phyloP scores from a whole-genome alignment of 2,797 vertebrate species.

The Enteromius treurensis region DNA sequence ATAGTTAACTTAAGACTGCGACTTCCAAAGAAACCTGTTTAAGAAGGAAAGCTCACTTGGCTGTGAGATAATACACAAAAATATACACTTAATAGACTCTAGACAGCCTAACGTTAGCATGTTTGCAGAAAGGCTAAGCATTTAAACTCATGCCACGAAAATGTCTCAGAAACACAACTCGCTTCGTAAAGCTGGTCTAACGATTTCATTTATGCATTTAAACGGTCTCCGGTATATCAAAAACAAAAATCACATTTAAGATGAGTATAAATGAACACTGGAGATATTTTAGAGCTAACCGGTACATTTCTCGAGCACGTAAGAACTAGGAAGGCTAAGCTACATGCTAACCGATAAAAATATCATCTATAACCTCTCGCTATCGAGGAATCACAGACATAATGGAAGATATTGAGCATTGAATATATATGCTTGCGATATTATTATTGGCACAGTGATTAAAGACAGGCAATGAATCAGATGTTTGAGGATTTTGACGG shows the following conservation, averaged over 20 bases:
- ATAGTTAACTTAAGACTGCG: too few relatives aligned
- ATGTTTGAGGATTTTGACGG: constrained; percentile 73
- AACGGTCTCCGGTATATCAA: accelerated
- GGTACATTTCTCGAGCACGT: neutral
- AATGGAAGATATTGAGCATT: accelerated
- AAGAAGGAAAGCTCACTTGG: neutral
- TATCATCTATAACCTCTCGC: too few relatives aligned
- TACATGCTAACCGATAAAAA: constrained; percentile 19
- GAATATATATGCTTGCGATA: neutral
- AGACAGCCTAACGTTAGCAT: too few relatives aligned
- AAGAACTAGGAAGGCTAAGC: neutral
- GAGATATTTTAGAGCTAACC: neutral
- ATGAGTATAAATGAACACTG: neutral
- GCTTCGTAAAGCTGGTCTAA: neutral
- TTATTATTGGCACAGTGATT: neutral
- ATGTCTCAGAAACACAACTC: neutral
- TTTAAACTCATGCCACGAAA: neutral
- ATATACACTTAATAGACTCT: neutral
- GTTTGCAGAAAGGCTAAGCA: neutral
- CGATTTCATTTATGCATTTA: neutral
- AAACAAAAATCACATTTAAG: accelerated
- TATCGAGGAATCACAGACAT: neutral
- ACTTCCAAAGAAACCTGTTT: neutral
- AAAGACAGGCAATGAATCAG: constrained; percentile 47
- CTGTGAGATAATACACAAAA: neutral